Evolutionary conservation across 1,140 invertebrate species (phyloP).

Genomic region (Agrilus planipennis): DNA sequence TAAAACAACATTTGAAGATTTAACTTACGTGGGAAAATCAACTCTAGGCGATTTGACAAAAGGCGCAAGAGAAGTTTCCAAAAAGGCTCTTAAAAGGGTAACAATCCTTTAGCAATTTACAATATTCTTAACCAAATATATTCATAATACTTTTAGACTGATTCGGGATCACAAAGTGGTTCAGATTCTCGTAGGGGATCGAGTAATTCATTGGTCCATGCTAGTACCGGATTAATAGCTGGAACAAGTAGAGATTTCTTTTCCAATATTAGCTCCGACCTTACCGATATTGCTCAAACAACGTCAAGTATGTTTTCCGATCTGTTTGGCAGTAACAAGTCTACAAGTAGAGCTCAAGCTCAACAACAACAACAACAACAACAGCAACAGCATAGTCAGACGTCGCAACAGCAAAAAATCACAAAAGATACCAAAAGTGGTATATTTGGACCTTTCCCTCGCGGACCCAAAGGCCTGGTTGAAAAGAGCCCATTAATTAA

Average conservation of each 20-base stretch:
- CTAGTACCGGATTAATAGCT: constrained; percentile 32
- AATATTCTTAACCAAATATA: not conserved
- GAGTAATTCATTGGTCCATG: constrained; percentile 35
- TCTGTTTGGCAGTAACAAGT: constrained; percentile 59
- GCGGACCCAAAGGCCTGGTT: constrained; percentile 68
- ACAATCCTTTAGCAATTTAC: constrained; percentile 3
- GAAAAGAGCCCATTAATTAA: constrained; percentile 85
- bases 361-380: constrained; percentile 14
- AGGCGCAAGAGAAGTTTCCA: constrained; percentile 73
- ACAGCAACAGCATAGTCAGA: constrained; percentile 18
- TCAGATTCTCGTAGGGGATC: constrained; percentile 22
- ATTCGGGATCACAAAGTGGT: constrained; percentile 16
- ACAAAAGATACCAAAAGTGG: constrained; percentile 33
- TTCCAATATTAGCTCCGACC: constrained; percentile 75
- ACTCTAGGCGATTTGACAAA: constrained; percentile 83
- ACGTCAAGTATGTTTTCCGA: constrained; percentile 87
- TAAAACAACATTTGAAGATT: constrained; percentile 76
- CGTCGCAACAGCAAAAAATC: constrained; percentile 41
- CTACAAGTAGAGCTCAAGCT: not conserved
- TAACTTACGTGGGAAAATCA: constrained; percentile 76
- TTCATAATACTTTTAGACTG: constrained; percentile 14
- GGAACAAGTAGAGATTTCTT: constrained; percentile 70
- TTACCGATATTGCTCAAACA: constrained; percentile 81
- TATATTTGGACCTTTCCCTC: constrained; percentile 64
- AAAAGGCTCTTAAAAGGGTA: constrained; percentile 75